phyloP scores from a whole-genome alignment of 2,113 vertebrate species.

The Sinocyclocheilus anophthalmus region DNA sequence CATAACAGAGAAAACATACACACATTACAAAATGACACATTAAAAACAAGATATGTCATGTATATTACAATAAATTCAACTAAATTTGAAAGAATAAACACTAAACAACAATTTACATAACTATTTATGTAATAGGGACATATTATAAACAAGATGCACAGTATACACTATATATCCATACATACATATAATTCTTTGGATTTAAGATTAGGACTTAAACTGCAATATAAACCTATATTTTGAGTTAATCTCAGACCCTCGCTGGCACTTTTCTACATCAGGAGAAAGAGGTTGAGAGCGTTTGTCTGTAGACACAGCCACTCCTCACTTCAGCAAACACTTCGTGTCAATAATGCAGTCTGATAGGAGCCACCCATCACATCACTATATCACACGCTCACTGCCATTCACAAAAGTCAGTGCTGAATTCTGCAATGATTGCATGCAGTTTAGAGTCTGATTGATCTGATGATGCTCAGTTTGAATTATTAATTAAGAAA shows the following conservation, averaged over 20 bases:
- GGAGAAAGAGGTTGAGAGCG: not conserved
- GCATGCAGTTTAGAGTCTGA: not conserved
- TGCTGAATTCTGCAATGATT: not conserved
- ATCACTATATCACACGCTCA: too few species aligned
- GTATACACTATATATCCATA: too few species aligned
- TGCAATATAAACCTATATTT: not conserved
- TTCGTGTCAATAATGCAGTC: slow-evolving; percentile 13
- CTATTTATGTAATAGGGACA: too few species aligned
- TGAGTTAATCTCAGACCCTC: not conserved
- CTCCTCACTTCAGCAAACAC: slow-evolving; percentile 8
- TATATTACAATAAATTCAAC: too few species aligned
- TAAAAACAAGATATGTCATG: too few species aligned
- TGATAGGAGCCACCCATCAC: not conserved
- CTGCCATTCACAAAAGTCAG: not conserved
- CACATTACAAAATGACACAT: too few species aligned
- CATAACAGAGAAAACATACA: too few species aligned
- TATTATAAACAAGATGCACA: too few species aligned
- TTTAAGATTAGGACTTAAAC: not conserved
- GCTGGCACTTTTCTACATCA: not conserved
- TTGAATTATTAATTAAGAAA: not conserved
- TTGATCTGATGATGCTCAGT: not conserved
- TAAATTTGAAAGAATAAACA: too few species aligned
- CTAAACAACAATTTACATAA: too few species aligned
- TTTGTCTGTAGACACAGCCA: not conserved
- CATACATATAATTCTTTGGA: too few species aligned